Base-by-base conservation (phyloP, 2,797 vertebrate genomes). In the Muraenolepis orangiensis region DNA sequence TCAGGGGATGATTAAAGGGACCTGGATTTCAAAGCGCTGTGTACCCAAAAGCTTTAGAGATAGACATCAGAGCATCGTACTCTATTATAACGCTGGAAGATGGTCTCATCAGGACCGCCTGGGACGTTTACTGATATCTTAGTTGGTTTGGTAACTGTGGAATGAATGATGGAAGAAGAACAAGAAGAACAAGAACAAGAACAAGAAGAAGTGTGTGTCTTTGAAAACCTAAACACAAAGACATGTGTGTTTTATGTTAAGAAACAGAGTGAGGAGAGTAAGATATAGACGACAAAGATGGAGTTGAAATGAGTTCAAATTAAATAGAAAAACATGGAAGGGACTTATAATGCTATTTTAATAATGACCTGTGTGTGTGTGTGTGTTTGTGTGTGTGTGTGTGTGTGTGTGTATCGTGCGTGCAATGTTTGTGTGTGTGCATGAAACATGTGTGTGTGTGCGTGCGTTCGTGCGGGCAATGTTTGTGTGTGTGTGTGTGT, bases 1-100 rank as follows among this genome's bases (percentile, higher is more conserved):
- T 72, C 69, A 74, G 73, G 75, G 34, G 46, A 66, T 77, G 42
- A 82, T 84, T 74, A 78, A 73, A 73, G 78, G 10, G 68, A 16
- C 5, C 74, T 31, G 32, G 46, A 82, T 76, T 85, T 74, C 83
- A 85, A 83, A 85, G 79, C 61, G 28, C 30, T 13, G 64, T 66
- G n/a, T 67, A 72, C 28, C 81, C 73, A 81, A 83, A 85, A 77
- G 80, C 74, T 83, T 85, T 72, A 80, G 23, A 76, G 76, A 77
- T 70, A 23, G 2, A 20, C 76, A 73, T 34, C 71, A 46, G n/a
- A n/a, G n/a, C n/a, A n/a, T n/a, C n/a, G 36, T 79, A 42, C 28
- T 73, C 74, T 82, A 76, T 79, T 74, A n/a, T n/a, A 77, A 81
- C 64, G 36, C 14, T 81, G 51, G 76, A 78, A 71, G 80, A 82